phyloP scores from a whole-genome alignment of 1,140 invertebrate species.

The Leptinotarsa lineolata region DNA sequence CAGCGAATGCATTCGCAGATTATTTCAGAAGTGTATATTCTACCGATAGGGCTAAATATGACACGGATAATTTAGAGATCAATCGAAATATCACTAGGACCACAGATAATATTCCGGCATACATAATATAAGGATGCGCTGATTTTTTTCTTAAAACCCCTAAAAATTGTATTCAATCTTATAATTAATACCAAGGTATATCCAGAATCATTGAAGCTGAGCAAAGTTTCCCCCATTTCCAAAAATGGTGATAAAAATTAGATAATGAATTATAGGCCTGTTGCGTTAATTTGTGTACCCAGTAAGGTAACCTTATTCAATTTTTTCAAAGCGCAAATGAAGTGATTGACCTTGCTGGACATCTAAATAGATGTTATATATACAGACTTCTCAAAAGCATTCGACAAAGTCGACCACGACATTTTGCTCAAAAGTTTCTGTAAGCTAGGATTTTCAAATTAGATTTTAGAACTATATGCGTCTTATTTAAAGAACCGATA shows the following conservation, averaged over 20 bases:
- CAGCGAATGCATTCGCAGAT: slow-evolving; percentile 15
- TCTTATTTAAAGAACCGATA: slow-evolving; percentile 7
- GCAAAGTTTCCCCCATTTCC: slow-evolving; percentile 8
- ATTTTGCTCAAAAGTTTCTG: slow-evolving; percentile 13
- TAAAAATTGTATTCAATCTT: slow-evolving; percentile 6
- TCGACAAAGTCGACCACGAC: slow-evolving; percentile 10
- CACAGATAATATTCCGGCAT: slow-evolving; percentile 21
- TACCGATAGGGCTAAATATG: neutral
- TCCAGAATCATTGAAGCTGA: neutral
- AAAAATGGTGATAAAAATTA: slow-evolving; percentile 15
- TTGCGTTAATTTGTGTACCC: slow-evolving; percentile 8
- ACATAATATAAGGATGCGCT: slow-evolving; percentile 9
- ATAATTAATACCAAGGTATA: slow-evolving; percentile 9
- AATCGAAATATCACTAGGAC: slow-evolving; percentile 3
- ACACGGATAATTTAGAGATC: slow-evolving; percentile 8
- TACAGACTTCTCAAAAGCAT: slow-evolving; percentile 8
- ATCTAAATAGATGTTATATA: slow-evolving; percentile 18
- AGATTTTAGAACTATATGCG: neutral
- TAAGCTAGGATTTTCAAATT: neutral
- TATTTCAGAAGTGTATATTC: slow-evolving; percentile 12
- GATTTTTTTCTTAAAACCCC: slow-evolving; percentile 15
- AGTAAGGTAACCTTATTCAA: slow-evolving; percentile 19
- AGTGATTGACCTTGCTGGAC: slow-evolving; percentile 5
- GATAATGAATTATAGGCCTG: slow-evolving; percentile 7
- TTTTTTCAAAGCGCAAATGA: slow-evolving; percentile 9